A percentile compares a stretch with the other conserved stretches of the same genome.
Evolutionary conservation across 2,797 vertebrate species (phyloP).

Genomic region (Champsocephalus gunnari): DNA sequence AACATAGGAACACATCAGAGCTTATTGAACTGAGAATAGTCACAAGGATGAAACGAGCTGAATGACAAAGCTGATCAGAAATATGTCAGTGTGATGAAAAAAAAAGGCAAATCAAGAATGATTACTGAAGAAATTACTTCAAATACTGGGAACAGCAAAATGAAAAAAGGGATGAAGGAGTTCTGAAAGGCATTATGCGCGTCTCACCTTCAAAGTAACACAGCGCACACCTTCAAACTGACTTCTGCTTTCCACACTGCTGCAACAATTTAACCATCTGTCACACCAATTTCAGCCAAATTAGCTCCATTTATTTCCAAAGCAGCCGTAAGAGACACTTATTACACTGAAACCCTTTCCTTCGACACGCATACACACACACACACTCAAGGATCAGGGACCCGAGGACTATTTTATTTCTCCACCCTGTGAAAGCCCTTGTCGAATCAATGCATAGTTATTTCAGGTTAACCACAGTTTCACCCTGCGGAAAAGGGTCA

Average conservation of each 20-base stretch:
- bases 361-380: slow-evolving; percentile 61
- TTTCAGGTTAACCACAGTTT: slow-evolving; percentile 78
- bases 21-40: slow-evolving; percentile 17
- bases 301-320: slow-evolving; percentile 89
- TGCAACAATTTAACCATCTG: slow-evolving; percentile 85
- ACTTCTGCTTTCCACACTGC: slow-evolving; percentile 76
- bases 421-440: slow-evolving; percentile 76
- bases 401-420: slow-evolving; percentile 80
- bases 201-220: slow-evolving; percentile 74
- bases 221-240: slow-evolving; percentile 65
- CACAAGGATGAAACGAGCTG: slow-evolving; percentile 17
- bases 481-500: slow-evolving; percentile 73
- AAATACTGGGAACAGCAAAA: slow-evolving; percentile 47
- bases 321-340: slow-evolving; percentile 87
- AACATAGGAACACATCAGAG: slow-evolving; percentile 25
- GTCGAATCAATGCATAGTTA: slow-evolving; percentile 81
- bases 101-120: slow-evolving; percentile 45
- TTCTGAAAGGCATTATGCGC: slow-evolving; percentile 58
- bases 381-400: slow-evolving; percentile 50
- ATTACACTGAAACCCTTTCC: slow-evolving; percentile 85
- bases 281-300: slow-evolving; percentile 88
- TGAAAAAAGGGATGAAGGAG: slow-evolving; percentile 56
- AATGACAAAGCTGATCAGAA: slow-evolving; percentile 27
- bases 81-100: slow-evolving; percentile 35
- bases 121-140: slow-evolving; percentile 50